Percentiles rank a stretch among this genome's conserved stretches.
phyloP scores from a whole-genome alignment of 2,797 vertebrate genomes.

The Emys orbicularis region DNA sequence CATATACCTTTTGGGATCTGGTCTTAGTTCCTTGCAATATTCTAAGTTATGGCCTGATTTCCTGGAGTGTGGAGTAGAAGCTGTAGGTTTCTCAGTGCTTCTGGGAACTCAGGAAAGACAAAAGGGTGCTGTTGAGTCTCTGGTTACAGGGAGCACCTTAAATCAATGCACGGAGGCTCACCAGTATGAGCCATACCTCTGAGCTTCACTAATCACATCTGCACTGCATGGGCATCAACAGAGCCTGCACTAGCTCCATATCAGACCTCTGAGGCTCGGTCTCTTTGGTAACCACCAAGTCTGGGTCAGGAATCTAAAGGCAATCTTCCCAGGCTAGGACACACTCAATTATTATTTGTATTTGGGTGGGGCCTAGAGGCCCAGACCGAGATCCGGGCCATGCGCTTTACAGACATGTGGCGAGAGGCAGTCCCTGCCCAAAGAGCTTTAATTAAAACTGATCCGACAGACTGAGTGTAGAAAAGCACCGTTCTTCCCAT shows the following conservation, averaged over 20 bases:
- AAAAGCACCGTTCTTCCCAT: too few species aligned
- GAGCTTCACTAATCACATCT: neutral
- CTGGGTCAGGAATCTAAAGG: neutral
- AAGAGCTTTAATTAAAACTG: neutral
- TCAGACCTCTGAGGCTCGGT: neutral
- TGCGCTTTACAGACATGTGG: rapidly evolving
- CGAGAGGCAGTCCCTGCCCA: rapidly evolving
- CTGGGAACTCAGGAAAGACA: neutral
- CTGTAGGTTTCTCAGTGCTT: neutral
- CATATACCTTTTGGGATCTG: neutral
- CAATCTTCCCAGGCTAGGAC: neutral
- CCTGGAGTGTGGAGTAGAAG: conserved; percentile 17
- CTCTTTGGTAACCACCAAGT: neutral
- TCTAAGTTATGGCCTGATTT: neutral
- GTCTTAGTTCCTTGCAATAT: neutral
- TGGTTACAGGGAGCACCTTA: conserved; percentile 41
- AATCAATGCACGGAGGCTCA: neutral
- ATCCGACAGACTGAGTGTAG: rapidly evolving
- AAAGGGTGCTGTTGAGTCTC: conserved; percentile 2
- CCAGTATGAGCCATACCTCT: neutral
- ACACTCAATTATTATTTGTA: neutral
- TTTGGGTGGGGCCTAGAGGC: rapidly evolving
- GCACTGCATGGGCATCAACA: neutral
- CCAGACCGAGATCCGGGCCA: neutral
- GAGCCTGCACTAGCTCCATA: neutral